Conservation (phyloP, 2,888 invertebrate genomes). For the Pantelozetes paolii region DNA sequence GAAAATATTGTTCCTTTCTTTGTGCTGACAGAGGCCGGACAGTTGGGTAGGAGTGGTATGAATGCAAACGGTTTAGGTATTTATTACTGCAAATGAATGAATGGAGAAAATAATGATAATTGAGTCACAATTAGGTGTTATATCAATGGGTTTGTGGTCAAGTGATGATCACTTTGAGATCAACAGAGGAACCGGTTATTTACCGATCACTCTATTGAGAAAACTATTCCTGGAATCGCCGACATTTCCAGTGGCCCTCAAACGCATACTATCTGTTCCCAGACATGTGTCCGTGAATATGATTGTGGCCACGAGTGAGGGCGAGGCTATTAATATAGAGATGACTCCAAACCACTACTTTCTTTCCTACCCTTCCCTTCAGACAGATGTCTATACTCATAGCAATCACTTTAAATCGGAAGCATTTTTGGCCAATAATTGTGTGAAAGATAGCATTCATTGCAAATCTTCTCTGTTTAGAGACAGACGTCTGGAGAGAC, state of each 20-base stretch:
- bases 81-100: neutral
- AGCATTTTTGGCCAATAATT: neutral
- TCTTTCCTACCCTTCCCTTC: neutral
- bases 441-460: neutral
- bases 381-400: neutral
- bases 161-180: conserved; percentile 1
- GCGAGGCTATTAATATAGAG: conserved; percentile 18
- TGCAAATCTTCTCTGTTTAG: neutral
- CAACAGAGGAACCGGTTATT: neutral
- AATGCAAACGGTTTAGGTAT: conserved; percentile 30
- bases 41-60: conserved; percentile 13
- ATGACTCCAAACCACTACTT: neutral
- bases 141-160: neutral
- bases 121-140: neutral
- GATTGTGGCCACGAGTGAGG: conserved; percentile 12
- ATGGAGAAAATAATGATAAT: neutral
- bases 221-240: conserved; percentile 17
- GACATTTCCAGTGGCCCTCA: neutral
- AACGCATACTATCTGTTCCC: neutral
- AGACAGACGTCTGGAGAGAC: neutral
- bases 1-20: conserved; percentile 10
- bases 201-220: conserved; percentile 11
- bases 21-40: conserved; percentile 8
- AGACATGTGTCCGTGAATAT: conserved; percentile 15
- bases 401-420: conserved; percentile 20